These are phyloP conservation scores for Bathynomus jamesi DNA, from an alignment of 1,140 invertebrate species.

Conservation along the genomic window DNA sequence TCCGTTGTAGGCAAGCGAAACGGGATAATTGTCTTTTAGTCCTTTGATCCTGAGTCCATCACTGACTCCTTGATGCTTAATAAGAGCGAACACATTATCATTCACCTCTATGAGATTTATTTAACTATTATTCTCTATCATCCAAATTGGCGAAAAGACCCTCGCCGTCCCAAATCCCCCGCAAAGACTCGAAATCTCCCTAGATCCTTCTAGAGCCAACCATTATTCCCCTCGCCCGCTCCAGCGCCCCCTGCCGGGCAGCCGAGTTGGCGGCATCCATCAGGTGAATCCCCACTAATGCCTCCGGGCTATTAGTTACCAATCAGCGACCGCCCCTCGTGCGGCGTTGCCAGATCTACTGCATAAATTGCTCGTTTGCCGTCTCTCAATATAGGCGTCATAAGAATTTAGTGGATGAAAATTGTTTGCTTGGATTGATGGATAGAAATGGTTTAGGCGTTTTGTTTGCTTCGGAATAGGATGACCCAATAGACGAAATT, in stretches of 20 bases:
- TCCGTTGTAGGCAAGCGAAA: too few relatives aligned
- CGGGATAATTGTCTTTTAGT: neutral
- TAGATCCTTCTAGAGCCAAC: neutral
- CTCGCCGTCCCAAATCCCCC: neutral
- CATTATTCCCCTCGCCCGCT: neutral
- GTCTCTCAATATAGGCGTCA: neutral
- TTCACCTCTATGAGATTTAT: neutral
- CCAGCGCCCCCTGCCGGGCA: neutral
- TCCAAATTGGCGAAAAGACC: neutral
- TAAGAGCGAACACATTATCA: neutral
- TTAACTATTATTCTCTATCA: neutral
- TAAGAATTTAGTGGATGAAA: neutral
- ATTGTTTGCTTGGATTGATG: neutral
- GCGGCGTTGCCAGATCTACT: neutral
- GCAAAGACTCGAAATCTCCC: neutral
- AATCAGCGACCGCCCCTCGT: neutral
- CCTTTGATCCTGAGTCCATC: neutral
- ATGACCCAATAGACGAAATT: neutral
- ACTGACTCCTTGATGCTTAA: neutral
- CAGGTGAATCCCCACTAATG: neutral
- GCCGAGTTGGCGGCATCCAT: neutral
- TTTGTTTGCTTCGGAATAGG: neutral
- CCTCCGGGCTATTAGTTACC: neutral
- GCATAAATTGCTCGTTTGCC: constrained; percentile 1
- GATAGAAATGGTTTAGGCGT: neutral